A percentile compares a stretch with the other conserved stretches of the same genome.
These are phyloP conservation scores for Chlorocebus sabaeus DNA, from an alignment of 2,113 vertebrate species.

Conservation along the genomic window DNA sequence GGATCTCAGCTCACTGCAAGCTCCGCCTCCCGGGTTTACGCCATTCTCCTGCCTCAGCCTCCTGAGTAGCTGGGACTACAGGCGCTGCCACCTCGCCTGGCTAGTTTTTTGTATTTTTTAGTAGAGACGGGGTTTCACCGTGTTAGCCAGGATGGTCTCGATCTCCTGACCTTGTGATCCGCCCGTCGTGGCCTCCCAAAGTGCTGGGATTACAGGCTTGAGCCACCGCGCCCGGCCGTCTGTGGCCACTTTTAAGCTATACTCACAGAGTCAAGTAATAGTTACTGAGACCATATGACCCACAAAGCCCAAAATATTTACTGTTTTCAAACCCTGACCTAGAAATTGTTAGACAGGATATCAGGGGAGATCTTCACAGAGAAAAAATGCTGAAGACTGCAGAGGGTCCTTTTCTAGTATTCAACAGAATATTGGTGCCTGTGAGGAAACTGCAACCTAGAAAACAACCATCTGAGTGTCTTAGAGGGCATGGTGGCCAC, in stretches of 20 bases:
- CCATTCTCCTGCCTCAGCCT: too few species aligned
- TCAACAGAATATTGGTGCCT: neutral
- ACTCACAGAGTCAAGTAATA: neutral
- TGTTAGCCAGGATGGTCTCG: too few species aligned
- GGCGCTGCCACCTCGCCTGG: too few species aligned
- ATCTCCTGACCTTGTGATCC: too few species aligned
- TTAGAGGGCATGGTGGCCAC: neutral
- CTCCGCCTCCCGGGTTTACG: too few species aligned
- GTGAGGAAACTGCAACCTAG: neutral
- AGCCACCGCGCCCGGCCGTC: neutral
- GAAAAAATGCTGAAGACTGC: neutral
- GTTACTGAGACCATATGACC: neutral
- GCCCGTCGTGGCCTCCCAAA: too few species aligned
- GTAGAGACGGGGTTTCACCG: too few species aligned
- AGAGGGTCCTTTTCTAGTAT: neutral
- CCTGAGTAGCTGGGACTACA: too few species aligned
- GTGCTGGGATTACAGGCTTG: too few species aligned
- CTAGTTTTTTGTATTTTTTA: too few species aligned
- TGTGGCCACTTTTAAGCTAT: neutral
- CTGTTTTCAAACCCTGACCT: neutral
- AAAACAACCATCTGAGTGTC: neutral
- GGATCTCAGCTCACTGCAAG: too few species aligned
- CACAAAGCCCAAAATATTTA: neutral
- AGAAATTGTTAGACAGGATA: neutral
- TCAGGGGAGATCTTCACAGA: neutral